Evolutionary conservation across 2,113 vertebrate genomes (phyloP).

Genomic region (Callipepla californica): DNA sequence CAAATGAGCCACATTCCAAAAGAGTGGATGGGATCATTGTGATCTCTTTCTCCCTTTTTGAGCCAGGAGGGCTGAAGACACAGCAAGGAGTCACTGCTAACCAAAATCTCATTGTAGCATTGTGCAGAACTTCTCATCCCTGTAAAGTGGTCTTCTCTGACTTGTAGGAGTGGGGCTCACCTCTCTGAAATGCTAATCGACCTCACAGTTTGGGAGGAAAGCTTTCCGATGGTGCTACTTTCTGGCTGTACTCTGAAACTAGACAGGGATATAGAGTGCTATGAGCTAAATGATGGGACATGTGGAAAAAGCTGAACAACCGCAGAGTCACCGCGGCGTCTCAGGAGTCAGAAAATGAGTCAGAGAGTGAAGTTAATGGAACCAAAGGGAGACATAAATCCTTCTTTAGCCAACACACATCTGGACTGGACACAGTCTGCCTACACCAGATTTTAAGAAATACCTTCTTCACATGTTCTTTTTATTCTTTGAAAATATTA

Average conservation of each 20-base stretch:
- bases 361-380: constrained; percentile 33
- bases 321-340: fast-evolving
- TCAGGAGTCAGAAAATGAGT: constrained; percentile 22
- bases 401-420: background rate
- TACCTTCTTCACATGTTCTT: background rate
- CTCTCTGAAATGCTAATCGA: background rate
- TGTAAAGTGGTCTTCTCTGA: background rate
- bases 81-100: background rate
- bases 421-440: background rate
- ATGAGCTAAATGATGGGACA: background rate
- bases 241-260: background rate
- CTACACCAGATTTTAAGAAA: background rate
- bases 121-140: background rate
- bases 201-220: background rate
- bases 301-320: constrained; percentile 36
- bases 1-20: background rate
- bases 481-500: background rate
- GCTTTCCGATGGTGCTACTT: background rate
- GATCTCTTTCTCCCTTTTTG: background rate
- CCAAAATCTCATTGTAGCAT: background rate
- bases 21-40: fast-evolving
- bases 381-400: constrained; percentile 27
- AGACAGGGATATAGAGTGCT: background rate
- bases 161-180: background rate
- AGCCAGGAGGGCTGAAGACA: background rate